phyloP scores from a whole-genome alignment of 2,888 invertebrate genomes.

The Allolobophora icterica region DNA sequence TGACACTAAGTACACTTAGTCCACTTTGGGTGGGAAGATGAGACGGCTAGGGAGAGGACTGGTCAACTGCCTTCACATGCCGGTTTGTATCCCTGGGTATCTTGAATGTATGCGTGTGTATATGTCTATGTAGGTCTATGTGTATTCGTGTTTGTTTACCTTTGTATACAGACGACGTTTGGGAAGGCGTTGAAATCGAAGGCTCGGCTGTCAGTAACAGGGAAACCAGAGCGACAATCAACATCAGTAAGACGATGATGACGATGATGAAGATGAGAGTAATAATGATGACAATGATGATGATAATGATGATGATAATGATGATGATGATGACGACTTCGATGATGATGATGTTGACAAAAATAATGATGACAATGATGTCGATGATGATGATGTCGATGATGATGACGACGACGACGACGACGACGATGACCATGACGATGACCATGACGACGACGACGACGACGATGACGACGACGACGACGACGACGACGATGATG shows the following conservation, averaged over 20 bases:
- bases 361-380: background rate
- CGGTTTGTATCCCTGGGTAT: too few species aligned
- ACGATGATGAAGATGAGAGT: background rate
- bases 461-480: too few species aligned
- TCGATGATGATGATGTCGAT: background rate
- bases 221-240: slow-evolving; percentile 28
- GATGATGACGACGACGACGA: background rate
- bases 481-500: too few species aligned
- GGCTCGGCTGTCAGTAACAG: slow-evolving; percentile 25
- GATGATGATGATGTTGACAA: background rate
- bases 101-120: background rate
- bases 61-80: too few species aligned
- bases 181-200: slow-evolving; percentile 28
- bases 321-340: too few species aligned
- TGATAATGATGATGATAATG: background rate
- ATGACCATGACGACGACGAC: too few species aligned
- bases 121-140: background rate
- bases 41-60: too few species aligned
- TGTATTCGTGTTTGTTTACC: background rate
- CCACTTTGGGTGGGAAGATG: too few species aligned
- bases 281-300: background rate
- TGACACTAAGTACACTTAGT: too few species aligned
- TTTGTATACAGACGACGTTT: slow-evolving; percentile 23
- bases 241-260: slow-evolving; percentile 19
- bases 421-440: background rate